A percentile compares a stretch with the other conserved stretches of the same genome.
phyloP scores from a whole-genome alignment of 2,113 vertebrate species.

The Nicator chloris region DNA sequence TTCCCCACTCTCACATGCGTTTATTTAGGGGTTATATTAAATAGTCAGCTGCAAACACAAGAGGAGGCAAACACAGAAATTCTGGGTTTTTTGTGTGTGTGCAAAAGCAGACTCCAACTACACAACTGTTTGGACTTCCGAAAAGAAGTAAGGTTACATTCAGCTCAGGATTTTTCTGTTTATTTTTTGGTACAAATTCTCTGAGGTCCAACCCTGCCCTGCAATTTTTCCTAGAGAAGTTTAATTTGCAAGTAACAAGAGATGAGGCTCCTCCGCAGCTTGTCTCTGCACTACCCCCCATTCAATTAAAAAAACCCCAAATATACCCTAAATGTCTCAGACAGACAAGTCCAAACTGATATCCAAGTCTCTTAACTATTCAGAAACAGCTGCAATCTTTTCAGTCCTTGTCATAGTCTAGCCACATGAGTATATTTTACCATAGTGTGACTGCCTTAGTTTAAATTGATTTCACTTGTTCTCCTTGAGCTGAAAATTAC shows the following conservation, averaged over 20 bases:
- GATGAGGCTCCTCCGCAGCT: neutral
- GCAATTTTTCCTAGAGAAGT: neutral
- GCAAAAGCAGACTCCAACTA: neutral
- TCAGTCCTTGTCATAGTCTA: neutral
- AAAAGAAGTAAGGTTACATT: neutral
- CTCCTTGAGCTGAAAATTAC: slow-evolving; percentile 1
- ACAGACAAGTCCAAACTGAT: neutral
- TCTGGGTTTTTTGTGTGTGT: neutral
- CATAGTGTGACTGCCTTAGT: neutral
- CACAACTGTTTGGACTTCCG: neutral
- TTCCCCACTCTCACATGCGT: neutral
- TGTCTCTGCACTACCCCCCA: neutral
- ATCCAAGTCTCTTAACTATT: neutral
- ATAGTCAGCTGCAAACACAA: neutral
- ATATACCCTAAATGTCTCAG: neutral
- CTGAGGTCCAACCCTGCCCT: neutral
- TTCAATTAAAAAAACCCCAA: neutral
- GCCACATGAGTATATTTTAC: neutral
- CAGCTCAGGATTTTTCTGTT: neutral
- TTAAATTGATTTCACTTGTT: slow-evolving; percentile 2
- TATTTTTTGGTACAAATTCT: neutral
- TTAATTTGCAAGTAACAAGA: neutral
- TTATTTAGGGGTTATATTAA: neutral
- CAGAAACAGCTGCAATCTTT: neutral
- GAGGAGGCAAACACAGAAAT: neutral